These are phyloP conservation scores for Scaptomyza caliginosa DNA, from an alignment of 2,888 invertebrate species.

Conservation along the genomic window DNA sequence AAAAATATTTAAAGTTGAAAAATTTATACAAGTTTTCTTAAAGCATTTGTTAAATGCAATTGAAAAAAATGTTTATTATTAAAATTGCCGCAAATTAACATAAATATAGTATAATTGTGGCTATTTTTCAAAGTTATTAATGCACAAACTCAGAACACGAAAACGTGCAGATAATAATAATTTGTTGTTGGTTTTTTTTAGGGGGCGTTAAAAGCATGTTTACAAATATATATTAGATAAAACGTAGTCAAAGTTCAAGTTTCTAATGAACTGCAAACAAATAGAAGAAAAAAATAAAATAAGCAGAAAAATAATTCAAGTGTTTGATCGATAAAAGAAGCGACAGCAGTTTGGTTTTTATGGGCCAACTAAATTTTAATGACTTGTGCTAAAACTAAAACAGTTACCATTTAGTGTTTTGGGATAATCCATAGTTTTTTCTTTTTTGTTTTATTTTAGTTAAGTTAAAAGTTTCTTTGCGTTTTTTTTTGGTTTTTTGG, in stretches of 20 bases:
- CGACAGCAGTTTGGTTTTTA: conserved; percentile 19
- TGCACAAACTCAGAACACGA: not conserved
- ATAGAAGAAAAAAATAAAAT: conserved; percentile 27
- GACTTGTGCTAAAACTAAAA: conserved; percentile 24
- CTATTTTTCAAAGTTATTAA: not conserved
- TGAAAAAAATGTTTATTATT: no score
- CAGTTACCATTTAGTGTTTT: conserved; percentile 78
- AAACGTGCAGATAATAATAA: conserved; percentile 10
- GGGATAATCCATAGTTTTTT: conserved; percentile 76
- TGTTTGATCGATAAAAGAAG: conserved; percentile 77
- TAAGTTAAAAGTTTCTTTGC: not conserved
- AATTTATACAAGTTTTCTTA: no score
- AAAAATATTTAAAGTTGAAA: no score
- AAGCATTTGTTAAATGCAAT: no score
- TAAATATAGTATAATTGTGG: not conserved
- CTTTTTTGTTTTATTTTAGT: not conserved
- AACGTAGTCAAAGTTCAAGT: not conserved
- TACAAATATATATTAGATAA: not conserved
- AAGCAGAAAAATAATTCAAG: conserved; percentile 31
- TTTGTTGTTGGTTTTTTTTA: conserved; percentile 18
- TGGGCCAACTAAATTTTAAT: conserved; percentile 46
- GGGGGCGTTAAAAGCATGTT: conserved; percentile 39
- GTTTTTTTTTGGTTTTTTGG: not conserved
- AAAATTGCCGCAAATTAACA: no score
- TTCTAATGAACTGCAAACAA: conserved; percentile 1